Percentiles rank a stretch among this genome's conserved stretches.
Conservation (phyloP, 2,113 vertebrate species). For the Apteryx mantelli region DNA sequence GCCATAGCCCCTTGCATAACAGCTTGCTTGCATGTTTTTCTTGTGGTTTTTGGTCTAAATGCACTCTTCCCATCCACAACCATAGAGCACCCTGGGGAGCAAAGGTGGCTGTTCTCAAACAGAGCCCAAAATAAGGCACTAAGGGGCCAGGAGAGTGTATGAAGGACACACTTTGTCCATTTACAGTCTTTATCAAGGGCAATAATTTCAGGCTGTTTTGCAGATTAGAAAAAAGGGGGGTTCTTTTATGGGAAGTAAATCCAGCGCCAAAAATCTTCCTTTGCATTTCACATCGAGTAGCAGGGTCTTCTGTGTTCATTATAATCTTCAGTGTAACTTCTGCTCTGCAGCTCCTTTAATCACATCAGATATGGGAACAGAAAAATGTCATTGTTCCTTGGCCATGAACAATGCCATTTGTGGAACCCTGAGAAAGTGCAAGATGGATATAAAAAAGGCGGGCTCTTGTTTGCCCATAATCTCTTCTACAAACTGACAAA, state of each 20-base stretch:
- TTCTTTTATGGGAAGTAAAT: not conserved
- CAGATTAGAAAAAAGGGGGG: not conserved
- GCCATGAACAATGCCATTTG: conserved; percentile 52
- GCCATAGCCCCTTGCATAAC: not conserved
- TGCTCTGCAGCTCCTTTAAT: conserved; percentile 65
- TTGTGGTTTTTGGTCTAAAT: not conserved
- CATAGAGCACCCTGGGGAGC: not conserved
- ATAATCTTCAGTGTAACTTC: conserved; percentile 62
- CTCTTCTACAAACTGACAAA: conserved; percentile 71
- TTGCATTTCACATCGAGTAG: not conserved
- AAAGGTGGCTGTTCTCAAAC: not conserved
- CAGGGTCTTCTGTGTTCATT: conserved; percentile 35
- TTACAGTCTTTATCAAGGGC: not conserved
- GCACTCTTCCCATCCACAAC: fast-evolving
- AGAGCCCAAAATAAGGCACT: fast-evolving
- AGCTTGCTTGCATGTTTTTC: not conserved
- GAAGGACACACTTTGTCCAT: not conserved
- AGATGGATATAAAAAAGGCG: conserved; percentile 60
- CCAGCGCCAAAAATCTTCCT: not conserved
- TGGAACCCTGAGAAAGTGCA: conserved; percentile 62
- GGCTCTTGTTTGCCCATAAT: conserved; percentile 68
- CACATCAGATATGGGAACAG: conserved; percentile 72
- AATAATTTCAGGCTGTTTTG: not conserved
- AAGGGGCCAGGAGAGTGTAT: fast-evolving
- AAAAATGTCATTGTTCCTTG: conserved; percentile 65